Percentiles rank a stretch among this genome's conserved stretches.
Conservation (phyloP, 2,113 vertebrate genomes). For the Dipodomys merriami region DNA sequence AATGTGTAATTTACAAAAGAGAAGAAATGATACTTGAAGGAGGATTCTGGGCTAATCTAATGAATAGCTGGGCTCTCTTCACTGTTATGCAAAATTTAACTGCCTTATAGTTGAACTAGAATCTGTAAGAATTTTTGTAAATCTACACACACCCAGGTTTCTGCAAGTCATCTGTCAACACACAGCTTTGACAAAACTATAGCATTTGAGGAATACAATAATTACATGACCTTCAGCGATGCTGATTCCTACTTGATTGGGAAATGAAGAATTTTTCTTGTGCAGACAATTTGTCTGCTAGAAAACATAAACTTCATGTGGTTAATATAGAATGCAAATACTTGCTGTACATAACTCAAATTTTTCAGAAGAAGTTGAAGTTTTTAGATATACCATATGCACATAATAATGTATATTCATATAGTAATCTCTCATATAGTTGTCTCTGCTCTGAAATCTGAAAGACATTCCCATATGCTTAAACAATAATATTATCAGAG, state of each 20-base stretch:
- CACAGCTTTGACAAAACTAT: not conserved
- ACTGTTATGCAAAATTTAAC: fast-evolving
- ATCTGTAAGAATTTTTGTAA: not conserved
- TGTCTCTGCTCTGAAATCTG: not conserved
- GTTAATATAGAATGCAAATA: not conserved
- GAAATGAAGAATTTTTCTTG: not conserved
- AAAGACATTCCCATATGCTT: not conserved
- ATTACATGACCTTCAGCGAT: not conserved
- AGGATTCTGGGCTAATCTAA: not conserved
- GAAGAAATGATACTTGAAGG: not conserved
- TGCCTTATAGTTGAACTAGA: not conserved
- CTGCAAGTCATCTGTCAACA: no score
- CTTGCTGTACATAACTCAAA: not conserved
- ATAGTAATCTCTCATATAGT: not conserved
- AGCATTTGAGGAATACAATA: not conserved
- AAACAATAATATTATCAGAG: not conserved
- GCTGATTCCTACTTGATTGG: not conserved
- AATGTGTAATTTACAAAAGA: not conserved
- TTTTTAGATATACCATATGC: fast-evolving
- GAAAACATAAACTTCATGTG: not conserved
- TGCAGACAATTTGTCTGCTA: fast-evolving
- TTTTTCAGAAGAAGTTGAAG: not conserved
- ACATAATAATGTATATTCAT: no score
- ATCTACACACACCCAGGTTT: not conserved
- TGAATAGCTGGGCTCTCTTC: not conserved